Evolutionary conservation across 2,888 invertebrate species (phyloP), one percentile per base, ranked within the genome.

Genomic region (Bugulina stolonifera): DNA sequence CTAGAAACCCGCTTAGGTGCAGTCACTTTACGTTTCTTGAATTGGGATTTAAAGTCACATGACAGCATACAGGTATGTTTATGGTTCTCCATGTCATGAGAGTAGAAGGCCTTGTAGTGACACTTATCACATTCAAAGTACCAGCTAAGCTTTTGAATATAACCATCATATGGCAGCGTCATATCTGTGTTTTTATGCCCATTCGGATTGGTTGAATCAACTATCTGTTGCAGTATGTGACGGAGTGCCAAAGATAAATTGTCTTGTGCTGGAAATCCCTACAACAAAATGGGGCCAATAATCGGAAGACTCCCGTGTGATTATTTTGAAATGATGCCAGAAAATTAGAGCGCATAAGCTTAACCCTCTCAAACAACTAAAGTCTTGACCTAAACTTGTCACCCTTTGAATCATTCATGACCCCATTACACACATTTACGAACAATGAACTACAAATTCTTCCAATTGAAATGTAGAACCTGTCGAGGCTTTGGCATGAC

Each of bases 161-260:
- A 64, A 32, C 64, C 64, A n/a, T 64, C 64, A 64, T 64, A 32
- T 25, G 64, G 64, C 32, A 64, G 27, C 1, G 64, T 64, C 64
- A 64, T 64, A 32, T 64, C 64, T 14, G 64, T 64, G 64, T 64
- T 27, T 14, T 34, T 64, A 10, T 25, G 32, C 5, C 64, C 64
- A 32, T 34, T 14, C 2, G 64, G 27, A n/a, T 64, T 27, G 5
- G 10, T 64, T 5, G 64, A 64, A 14, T 64, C 64, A 10, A 64
- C 27, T 25, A 64, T 25, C 64, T 64, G 64, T 34, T 64, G 64
- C 25, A 64, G 64, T 29, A 64, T 64, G 32, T 64, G 64, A 25
- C 64, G 64, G 5, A 64, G 34, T 2, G 64, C 64, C 10, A 64
- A 29, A 2, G 64, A 64, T 5, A 64, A n/a, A n/a, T 64, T 64